Evolutionary conservation across 2,888 invertebrate genomes (phyloP).

Genomic region (Troides aeacus): DNA sequence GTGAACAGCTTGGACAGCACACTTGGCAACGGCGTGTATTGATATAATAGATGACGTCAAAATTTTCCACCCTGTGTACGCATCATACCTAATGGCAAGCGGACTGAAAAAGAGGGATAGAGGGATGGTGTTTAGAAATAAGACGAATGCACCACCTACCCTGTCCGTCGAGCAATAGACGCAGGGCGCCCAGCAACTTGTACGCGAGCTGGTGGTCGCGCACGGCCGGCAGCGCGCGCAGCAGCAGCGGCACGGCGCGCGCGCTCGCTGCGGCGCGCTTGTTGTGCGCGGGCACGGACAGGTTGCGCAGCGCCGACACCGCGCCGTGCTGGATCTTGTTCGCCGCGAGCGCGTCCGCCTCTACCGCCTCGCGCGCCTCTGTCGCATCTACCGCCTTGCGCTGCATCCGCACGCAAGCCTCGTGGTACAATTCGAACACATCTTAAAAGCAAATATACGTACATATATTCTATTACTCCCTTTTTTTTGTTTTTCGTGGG

Average conservation of each 20-base stretch:
- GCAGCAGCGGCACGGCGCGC: conserved; percentile 69
- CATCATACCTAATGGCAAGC: too few species aligned
- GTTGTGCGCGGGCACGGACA: conserved; percentile 86
- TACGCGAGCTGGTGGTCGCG: conserved; percentile 90
- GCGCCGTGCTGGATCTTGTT: conserved; percentile 84
- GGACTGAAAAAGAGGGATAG: too few species aligned
- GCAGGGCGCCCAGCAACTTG: conserved; percentile 90
- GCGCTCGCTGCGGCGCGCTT: conserved; percentile 85
- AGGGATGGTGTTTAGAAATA: too few species aligned
- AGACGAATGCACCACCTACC: conserved; percentile 59
- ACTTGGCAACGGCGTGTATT: too few species aligned
- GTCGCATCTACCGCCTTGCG: conserved; percentile 54
- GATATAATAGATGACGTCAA: too few species aligned
- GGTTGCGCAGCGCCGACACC: conserved; percentile 88
- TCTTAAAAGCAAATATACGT: too few species aligned
- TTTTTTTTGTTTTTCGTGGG: too few species aligned
- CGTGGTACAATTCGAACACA: too few species aligned
- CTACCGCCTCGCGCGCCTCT: conserved; percentile 52
- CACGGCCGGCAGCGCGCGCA: conserved; percentile 84
- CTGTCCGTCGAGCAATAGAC: conserved; percentile 93
- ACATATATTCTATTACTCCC: too few species aligned
- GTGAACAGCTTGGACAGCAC: background rate
- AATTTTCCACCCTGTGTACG: too few species aligned
- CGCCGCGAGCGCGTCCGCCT: conserved; percentile 30
- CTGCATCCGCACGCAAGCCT: too few species aligned